Evolutionary conservation across 2,797 vertebrate species (phyloP).

Genomic region (Echiichthys vipera): DNA sequence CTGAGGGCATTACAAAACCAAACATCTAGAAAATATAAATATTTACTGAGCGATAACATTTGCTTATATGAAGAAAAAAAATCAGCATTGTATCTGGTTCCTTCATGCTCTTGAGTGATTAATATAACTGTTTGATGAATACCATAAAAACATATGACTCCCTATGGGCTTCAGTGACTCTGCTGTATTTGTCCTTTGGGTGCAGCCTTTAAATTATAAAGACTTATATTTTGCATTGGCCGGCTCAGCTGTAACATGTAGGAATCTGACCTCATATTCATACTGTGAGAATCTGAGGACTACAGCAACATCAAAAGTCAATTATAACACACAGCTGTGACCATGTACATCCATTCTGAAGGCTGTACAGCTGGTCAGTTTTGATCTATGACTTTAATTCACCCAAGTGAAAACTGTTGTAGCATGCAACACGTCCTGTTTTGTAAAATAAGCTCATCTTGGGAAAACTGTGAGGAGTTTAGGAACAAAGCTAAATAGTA

Average conservation of each 20-base stretch:
- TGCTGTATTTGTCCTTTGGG: conserved; percentile 44
- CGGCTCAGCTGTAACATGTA: conserved; percentile 23
- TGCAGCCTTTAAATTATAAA: conserved; percentile 40
- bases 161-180: conserved; percentile 31
- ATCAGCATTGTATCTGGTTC: conserved; percentile 37
- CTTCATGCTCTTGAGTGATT: conserved; percentile 46
- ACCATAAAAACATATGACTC: conserved; percentile 52
- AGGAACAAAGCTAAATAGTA: conserved; percentile 55
- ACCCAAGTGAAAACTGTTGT: conserved; percentile 37
- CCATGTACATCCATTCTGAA: conserved; percentile 36
- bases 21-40: conserved; percentile 51
- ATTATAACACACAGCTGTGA: conserved; percentile 52
- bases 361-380: conserved; percentile 48
- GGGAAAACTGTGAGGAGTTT: conserved; percentile 57
- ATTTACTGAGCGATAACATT: conserved; percentile 31
- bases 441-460: conserved; percentile 57
- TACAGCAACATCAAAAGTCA: conserved; percentile 63
- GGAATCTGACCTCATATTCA: conserved; percentile 41
- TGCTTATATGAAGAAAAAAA: conserved; percentile 28
- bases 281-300: conserved; percentile 55
- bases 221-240: conserved; percentile 27
- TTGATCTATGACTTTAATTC: conserved; percentile 56
- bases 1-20: conserved; percentile 25
- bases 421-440: conserved; percentile 53
- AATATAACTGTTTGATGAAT: conserved; percentile 58